Conservation (phyloP, 2,113 vertebrate species). For the Pithys albifrons region DNA sequence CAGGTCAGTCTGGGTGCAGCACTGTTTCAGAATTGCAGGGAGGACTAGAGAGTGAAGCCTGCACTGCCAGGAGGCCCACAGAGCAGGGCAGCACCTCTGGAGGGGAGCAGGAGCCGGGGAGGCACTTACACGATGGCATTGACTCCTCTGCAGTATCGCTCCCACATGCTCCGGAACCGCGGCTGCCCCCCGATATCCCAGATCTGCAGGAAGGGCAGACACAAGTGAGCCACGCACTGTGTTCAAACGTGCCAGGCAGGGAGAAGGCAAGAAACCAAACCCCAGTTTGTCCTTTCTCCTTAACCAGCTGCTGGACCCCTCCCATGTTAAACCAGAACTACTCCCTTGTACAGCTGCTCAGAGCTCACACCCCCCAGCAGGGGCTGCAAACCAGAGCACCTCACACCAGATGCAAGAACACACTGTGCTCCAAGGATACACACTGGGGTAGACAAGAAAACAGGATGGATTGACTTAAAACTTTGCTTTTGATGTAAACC, state of each 20-base stretch:
- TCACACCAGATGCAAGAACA: background rate
- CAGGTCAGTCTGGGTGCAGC: background rate
- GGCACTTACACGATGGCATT: constrained; percentile 97
- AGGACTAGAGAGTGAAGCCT: background rate
- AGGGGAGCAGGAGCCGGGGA: background rate
- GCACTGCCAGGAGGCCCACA: background rate
- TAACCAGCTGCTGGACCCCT: background rate
- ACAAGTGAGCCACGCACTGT: background rate
- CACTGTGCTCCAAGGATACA: background rate
- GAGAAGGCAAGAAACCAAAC: background rate
- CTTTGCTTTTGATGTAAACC: background rate
- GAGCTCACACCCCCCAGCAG: background rate
- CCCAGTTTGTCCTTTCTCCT: background rate
- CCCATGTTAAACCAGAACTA: background rate
- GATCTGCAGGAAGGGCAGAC: constrained; percentile 79
- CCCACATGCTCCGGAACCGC: constrained; percentile 99
- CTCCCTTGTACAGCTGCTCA: background rate
- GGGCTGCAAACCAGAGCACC: background rate
- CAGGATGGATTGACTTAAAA: background rate
- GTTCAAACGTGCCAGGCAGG: background rate
- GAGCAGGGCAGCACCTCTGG: background rate
- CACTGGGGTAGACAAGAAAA: background rate
- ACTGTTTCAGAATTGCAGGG: background rate
- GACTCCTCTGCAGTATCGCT: constrained; percentile 96
- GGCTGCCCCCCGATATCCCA: constrained; percentile 99